Evolutionary conservation across 1,140 invertebrate species (phyloP), one percentile per base, ranked within the genome.

Genomic region (Pygmarrhopalites habei): DNA sequence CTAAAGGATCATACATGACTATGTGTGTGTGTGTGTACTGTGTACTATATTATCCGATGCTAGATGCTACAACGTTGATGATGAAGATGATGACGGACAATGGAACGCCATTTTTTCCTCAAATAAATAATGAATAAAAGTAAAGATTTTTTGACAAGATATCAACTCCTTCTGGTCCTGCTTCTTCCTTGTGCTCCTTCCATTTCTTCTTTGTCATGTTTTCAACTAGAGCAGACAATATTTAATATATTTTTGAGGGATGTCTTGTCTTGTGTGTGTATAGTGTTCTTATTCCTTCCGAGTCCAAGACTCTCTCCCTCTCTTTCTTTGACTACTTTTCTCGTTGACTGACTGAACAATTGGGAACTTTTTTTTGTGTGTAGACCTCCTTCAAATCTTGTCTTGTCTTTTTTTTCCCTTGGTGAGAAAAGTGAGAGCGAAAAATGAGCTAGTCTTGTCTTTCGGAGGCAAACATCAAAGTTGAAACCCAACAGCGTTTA

Each of bases 111-210:
- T 52, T 52, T 52, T 52, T 52, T 52, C 49, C 14, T 52, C 49
- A 52, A 52, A 52, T 52, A 52, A 52, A 52, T 52, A 52, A 52
- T 52, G 49, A 52, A 52, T 52, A 52, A 52, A 52, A 52, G 49
- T 23, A 2, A 7, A 52, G 49, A 52, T 52, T n/a, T n/a, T n/a
- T 52, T 52, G 49, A 52, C 49, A 26, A 52, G 49, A 52, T 52
- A 52, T 15, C 23, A 29, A 29, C 5, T 35, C 32, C 15, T 35
- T 15, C 5, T 15, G 15, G 32, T 35, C 32, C 5, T 15, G 15
- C 5, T 5, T 15, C 15, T 15, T 35, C 5, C 32, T 35, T 5
- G 5, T 35, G 5, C 15, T 35, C 32, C 32, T 7, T 15, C 15
- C 32, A 35, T 35, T 15, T 35, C 15, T 15, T 35, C 15, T 35